phyloP scores from a whole-genome alignment of 2,113 vertebrate species.

The Colaptes auratus region DNA sequence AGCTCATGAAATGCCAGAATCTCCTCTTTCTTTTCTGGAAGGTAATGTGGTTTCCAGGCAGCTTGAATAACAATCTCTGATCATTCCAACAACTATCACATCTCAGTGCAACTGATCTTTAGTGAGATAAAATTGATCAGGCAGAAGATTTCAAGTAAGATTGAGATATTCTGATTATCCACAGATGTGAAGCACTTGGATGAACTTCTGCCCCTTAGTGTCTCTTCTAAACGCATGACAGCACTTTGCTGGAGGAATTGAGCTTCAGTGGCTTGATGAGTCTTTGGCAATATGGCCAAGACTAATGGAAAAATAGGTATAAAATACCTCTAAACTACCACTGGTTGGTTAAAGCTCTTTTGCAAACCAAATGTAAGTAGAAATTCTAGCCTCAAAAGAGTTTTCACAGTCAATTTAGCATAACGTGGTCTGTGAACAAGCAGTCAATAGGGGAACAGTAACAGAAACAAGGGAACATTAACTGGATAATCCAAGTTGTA shows the following conservation, averaged over 20 bases:
- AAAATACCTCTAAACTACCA: background rate
- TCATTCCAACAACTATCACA: background rate
- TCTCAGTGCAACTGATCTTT: background rate
- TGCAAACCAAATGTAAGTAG: background rate
- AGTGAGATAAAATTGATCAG: background rate
- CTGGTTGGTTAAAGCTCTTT: background rate
- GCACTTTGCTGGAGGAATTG: background rate
- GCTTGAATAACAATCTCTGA: background rate
- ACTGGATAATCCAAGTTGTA: background rate
- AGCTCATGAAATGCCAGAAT: slow-evolving; percentile 84
- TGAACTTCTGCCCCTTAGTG: background rate
- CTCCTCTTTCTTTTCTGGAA: slow-evolving; percentile 87
- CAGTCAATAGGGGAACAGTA: background rate
- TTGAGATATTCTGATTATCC: background rate
- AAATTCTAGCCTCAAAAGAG: background rate
- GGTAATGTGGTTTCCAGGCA: slow-evolving; percentile 75
- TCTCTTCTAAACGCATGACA: background rate
- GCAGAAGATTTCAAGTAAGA: background rate
- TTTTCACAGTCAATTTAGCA: background rate
- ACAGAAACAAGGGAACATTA: background rate
- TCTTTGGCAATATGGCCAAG: background rate
- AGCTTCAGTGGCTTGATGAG: background rate
- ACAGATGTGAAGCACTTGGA: background rate
- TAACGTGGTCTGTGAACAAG: background rate
- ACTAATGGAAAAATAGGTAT: background rate